Conservation (phyloP, 2,113 vertebrate genomes). For the Procavia capensis region DNA sequence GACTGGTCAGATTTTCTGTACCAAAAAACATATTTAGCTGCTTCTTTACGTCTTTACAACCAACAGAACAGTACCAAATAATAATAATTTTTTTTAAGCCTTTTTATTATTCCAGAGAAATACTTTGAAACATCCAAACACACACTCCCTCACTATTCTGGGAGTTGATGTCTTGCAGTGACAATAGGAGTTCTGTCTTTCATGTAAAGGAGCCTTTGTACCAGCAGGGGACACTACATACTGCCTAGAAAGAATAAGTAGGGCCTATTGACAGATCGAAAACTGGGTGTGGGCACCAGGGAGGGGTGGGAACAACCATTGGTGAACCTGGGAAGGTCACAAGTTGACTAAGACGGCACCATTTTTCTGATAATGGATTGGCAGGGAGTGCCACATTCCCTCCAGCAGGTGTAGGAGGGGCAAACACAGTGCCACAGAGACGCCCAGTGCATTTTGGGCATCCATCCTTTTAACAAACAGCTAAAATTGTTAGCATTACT, state of each 20-base stretch:
- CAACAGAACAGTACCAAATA: background rate
- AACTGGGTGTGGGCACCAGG: constrained; percentile 49
- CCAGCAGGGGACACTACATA: constrained; percentile 77
- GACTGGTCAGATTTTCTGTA: background rate
- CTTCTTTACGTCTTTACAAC: background rate
- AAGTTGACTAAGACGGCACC: constrained; percentile 63
- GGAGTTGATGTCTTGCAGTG: background rate
- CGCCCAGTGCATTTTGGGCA: background rate
- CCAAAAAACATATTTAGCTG: background rate
- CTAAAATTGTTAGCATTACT: background rate
- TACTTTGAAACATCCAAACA: background rate
- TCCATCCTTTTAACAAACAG: constrained; percentile 43
- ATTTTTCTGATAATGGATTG: constrained; percentile 64
- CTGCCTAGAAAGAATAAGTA: constrained; percentile 41
- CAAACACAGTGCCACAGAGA: constrained; percentile 38
- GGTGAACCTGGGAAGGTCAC: constrained; percentile 59
- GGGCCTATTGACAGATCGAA: constrained; percentile 74
- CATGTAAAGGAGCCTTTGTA: constrained; percentile 43
- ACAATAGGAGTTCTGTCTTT: rapidly evolving
- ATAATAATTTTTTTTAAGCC: background rate
- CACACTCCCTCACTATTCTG: background rate
- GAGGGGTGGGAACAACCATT: constrained; percentile 48
- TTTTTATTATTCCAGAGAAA: background rate
- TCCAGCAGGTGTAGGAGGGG: constrained; percentile 59
- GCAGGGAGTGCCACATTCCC: constrained; percentile 5